Conservation (phyloP, 1,140 invertebrate species). For the Drosophila pachea region DNA sequence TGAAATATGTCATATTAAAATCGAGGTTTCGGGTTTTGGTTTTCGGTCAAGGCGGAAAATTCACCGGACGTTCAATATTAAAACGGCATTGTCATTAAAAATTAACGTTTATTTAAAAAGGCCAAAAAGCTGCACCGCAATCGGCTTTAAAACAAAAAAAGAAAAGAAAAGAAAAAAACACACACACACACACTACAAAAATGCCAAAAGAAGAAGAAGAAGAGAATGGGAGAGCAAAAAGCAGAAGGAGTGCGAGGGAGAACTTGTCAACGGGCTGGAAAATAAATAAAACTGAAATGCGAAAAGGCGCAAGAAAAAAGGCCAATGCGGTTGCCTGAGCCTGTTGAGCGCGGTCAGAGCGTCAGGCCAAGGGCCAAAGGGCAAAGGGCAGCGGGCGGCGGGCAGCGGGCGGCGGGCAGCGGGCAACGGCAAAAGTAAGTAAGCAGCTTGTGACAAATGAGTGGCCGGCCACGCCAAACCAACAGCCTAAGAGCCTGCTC, state of each 20-base stretch:
- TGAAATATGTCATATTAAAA: slow-evolving; percentile 32
- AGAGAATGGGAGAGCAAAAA: no score
- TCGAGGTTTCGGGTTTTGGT: slow-evolving; percentile 6
- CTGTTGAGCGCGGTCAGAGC: neutral
- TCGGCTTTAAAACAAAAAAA: slow-evolving; percentile 46
- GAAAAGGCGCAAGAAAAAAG: slow-evolving; percentile 24
- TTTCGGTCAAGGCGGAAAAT: slow-evolving; percentile 2
- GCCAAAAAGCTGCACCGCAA: slow-evolving; percentile 44
- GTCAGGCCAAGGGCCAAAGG: no score
- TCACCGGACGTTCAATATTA: slow-evolving; percentile 55
- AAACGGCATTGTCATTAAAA: slow-evolving; percentile 56
- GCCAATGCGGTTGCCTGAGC: slow-evolving; percentile 8
- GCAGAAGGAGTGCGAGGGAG: neutral
- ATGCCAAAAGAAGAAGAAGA: neutral
- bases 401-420: no score
- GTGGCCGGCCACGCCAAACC: slow-evolving; percentile 4
- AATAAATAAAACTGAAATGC: slow-evolving; percentile 27
- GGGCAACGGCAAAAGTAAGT: slow-evolving; percentile 3
- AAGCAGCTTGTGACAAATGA: slow-evolving; percentile 64
- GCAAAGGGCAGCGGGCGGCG: no score
- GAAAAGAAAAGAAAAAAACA: slow-evolving; percentile 20
- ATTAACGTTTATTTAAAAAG: slow-evolving; percentile 70
- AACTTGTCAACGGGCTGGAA: slow-evolving; percentile 51
- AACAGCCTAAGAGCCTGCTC: no score
- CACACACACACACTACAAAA: neutral